A percentile compares a stretch with the other conserved stretches of the same genome.
These are phyloP conservation scores for Prionace glauca DNA, from an alignment of 2,797 vertebrate genomes.

Conservation along the genomic window DNA sequence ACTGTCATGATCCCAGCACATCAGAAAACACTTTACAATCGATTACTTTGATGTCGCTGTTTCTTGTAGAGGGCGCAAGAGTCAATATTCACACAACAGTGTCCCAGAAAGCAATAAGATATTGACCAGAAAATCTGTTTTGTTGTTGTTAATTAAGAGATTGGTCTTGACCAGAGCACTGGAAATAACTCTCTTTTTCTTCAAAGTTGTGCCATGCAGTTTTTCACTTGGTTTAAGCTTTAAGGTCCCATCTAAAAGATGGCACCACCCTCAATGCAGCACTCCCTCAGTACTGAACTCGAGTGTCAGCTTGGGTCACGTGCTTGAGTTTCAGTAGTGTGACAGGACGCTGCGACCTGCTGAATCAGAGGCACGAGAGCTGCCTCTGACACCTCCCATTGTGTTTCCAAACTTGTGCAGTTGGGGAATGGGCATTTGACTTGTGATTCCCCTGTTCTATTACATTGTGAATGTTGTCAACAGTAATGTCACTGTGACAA, in stretches of 20 bases:
- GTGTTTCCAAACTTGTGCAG: not conserved
- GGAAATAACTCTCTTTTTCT: not conserved
- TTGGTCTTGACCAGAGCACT: not conserved
- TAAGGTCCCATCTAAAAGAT: not conserved
- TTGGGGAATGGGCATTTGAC: not conserved
- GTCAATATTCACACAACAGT: not conserved
- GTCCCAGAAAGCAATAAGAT: not conserved
- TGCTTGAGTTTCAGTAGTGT: not conserved
- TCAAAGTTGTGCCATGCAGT: not conserved
- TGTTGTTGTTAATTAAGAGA: not conserved
- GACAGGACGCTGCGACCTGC: not conserved
- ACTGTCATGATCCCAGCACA: not conserved
- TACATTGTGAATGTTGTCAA: not conserved
- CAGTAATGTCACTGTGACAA: not conserved
- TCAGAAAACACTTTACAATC: not conserved
- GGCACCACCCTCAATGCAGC: not conserved
- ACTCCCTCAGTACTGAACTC: not conserved
- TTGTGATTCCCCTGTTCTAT: not conserved
- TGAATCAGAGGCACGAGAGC: not conserved
- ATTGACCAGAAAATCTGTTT: not conserved
- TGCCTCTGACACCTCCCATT: not conserved
- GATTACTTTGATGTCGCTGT: not conserved
- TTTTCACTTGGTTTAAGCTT: not conserved
- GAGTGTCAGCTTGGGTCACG: not conserved
- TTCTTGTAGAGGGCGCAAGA: not conserved